Base-by-base conservation (phyloP, 2,113 vertebrate genomes). In the Hyperopisus bebe region DNA sequence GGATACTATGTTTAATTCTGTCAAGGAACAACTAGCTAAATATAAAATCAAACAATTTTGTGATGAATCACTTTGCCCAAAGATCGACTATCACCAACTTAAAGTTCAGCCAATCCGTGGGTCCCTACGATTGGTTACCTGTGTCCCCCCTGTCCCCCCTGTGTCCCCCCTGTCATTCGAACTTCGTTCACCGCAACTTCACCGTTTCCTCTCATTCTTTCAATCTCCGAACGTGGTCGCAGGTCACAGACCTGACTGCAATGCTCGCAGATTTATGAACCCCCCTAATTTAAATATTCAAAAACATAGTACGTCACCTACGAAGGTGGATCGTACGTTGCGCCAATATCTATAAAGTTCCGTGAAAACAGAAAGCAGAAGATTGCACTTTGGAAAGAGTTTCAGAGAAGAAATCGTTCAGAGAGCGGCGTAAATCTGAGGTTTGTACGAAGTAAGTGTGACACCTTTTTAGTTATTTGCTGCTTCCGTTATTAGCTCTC, bases 331-430 rank as follows among this genome's bases (percentile, higher is more conserved):
- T 94, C 95, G 88, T 74, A 92, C 91, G 92, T 93, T 89, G 91
- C 92, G 92, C 94, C 94, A 92, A 91, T 91, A 91, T 95, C 95
- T 96, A 95, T 97, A 97, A 97, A 97, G 96, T 93, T 89, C 91
- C 92, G 93, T n/a, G 91, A 90, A 35, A 91, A 91, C 86, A 90
- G 92, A 91, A 85, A 84, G 88, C 92, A 74, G 89, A 92, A 77
- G 90, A 90, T 58, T 47, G 39, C 89, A 70, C 66, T 62, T 89
- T 91, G 62, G 35, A 77, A 85, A 55, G 90, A 88, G n/a, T 62
- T 62, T 89, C 31, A 44, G 11, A 50, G 47, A 82, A 15, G 31
- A 89, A 62, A 46, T 85, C 39, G 31, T 24, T 58, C 89, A 88
- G 47, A 62, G 88, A 62, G 55, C 66, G 82, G 58, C n/a, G 90